Evolutionary conservation across 1,140 invertebrate genomes (phyloP), one percentile per base, ranked within the genome.

Genomic region (Trachymyrmex cornetzi): DNA sequence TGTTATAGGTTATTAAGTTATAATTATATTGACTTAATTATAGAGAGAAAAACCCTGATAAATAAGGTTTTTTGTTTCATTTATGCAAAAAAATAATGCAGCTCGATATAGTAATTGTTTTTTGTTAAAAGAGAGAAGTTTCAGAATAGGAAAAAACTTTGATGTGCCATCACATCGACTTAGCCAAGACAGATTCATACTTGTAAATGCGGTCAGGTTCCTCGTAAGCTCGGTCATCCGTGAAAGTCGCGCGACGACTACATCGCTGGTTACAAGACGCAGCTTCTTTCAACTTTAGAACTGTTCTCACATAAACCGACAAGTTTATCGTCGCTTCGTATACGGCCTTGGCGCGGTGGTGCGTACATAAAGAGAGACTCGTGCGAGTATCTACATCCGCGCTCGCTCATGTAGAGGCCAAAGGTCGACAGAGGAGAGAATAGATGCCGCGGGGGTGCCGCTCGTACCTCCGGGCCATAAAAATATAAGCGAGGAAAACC

Each of bases 401-500:
- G 74, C 57, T 48, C 30, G 74, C 27, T 75, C 64, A 22, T 44
- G 27, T 53, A 67, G 72, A 80, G 63, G 75, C 38, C 59, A 59
- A 88, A 90, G 84, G 89, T 80, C 67, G 77, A 63, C 53, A 55
- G 69, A 79, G 64, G 24, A 86, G 63, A 89, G 88, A 90, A 87
- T 89, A 87, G 87, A 87, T 69, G 86, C 77, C 38, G 55, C n/a
- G 59, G 59, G 66, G 24, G 69, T 82, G 67, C 67, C 72, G 84
- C 61, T 85, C 82, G 77, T 85, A 87, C 82, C 85, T 66, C 44
- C 34, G 44, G 82, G 88, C 57, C 91, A 88, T 92, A 92, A 93
- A 93, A 93, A 92, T 92, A 92, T 89, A 89, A 86, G 72, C 88
- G 66, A 44, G 81, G 75, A 89, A 74, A 84, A 85, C 61, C 91